Evolutionary conservation across 1,140 invertebrate species (phyloP).

Genomic region (Drosophila kikkawai): DNA sequence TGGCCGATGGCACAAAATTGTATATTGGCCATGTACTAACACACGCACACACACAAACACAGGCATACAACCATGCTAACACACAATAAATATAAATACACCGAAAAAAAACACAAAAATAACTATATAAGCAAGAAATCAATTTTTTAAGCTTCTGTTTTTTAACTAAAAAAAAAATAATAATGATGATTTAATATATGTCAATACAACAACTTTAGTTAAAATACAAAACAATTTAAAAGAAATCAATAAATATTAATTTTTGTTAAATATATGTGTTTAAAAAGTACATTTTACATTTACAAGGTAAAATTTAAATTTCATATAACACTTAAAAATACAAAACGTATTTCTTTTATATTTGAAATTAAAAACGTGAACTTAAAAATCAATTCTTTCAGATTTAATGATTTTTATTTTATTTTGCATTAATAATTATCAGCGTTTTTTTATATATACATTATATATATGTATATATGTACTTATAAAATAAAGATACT

Average conservation of each 20-base stretch:
- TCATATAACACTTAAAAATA: too few species aligned
- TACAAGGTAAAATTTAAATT: too few species aligned
- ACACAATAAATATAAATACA: constrained; percentile 23
- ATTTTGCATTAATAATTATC: background rate
- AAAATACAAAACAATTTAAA: too few species aligned
- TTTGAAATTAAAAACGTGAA: too few species aligned
- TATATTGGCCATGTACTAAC: constrained; percentile 49
- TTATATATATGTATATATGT: background rate
- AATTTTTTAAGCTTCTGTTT: background rate
- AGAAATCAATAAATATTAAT: too few species aligned
- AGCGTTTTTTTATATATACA: constrained; percentile 3
- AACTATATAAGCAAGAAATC: background rate
- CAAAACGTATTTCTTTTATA: too few species aligned
- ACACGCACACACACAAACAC: constrained; percentile 9
- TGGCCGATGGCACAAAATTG: constrained; percentile 49
- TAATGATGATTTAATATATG: too few species aligned
- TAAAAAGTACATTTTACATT: too few species aligned
- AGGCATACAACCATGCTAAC: constrained; percentile 6
- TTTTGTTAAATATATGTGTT: too few species aligned
- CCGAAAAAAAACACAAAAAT: background rate
- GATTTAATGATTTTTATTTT: too few species aligned
- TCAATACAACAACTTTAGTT: too few species aligned
- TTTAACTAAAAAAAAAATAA: background rate
- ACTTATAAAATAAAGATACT: constrained; percentile 11
- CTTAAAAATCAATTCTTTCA: too few species aligned